A percentile compares a stretch with the other conserved stretches of the same genome.
Evolutionary conservation across 35 echinoderm and acorn worm genomes (phyloP).

Genomic region (Ophiothrix spiculata): DNA sequence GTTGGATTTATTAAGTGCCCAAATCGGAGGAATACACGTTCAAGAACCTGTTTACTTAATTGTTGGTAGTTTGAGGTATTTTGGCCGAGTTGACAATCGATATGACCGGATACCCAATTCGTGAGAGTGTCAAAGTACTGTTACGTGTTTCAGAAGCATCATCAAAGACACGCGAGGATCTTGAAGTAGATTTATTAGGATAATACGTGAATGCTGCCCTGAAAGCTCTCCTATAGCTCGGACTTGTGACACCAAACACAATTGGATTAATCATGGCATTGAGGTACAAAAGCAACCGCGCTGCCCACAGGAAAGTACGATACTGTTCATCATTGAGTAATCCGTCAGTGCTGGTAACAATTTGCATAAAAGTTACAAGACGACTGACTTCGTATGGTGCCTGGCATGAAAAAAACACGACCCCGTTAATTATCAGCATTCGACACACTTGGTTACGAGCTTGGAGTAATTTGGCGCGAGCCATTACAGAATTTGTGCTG

Average conservation of each 20-base stretch:
- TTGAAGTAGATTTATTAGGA: background rate
- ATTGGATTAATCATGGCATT: conserved; percentile 24
- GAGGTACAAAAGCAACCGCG: background rate
- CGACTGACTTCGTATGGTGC: background rate
- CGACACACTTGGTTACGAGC: background rate
- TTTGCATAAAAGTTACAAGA: background rate
- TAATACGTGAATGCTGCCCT: background rate
- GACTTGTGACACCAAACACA: conserved; percentile 8
- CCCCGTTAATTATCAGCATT: background rate
- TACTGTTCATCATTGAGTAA: background rate
- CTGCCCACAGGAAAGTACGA: background rate
- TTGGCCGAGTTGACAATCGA: no score
- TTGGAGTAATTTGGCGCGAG: background rate
- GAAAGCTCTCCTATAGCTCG: conserved; percentile 19
- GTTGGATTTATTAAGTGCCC: no score
- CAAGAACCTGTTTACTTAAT: no score
- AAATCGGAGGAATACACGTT: no score
- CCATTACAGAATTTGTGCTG: background rate
- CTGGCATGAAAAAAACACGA: background rate
- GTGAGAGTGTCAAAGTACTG: no score
- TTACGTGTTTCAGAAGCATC: no score
- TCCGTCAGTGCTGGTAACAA: background rate
- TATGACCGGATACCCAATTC: no score
- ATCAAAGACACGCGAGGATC: background rate
- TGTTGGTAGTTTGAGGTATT: no score